Conservation (phyloP, 2,113 vertebrate species). For the Coracopsis vasa region DNA sequence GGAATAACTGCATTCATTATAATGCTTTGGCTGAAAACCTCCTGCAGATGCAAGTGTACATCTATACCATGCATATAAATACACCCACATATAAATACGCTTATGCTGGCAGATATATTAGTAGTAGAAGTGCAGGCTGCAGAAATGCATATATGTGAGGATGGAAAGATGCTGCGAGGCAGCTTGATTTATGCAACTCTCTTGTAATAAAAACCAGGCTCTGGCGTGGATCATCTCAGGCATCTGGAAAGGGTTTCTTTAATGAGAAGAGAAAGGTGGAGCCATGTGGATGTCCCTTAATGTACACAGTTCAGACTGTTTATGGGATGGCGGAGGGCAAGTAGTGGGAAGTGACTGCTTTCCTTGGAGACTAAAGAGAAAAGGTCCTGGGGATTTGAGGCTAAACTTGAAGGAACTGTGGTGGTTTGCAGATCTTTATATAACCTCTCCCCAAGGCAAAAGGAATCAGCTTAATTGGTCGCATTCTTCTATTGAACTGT, state of each 20-base stretch:
- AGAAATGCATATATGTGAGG: background rate
- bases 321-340: background rate
- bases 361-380: background rate
- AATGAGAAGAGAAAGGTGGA: background rate
- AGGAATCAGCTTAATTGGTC: constrained; percentile 10
- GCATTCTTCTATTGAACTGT: background rate
- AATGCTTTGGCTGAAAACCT: background rate
- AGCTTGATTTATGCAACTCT: background rate
- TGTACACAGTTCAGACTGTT: background rate
- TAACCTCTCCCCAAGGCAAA: constrained; percentile 21
- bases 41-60: background rate
- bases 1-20: background rate
- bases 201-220: background rate
- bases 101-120: background rate
- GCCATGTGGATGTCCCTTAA: background rate
- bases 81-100: background rate
- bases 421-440: constrained; percentile 45
- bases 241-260: constrained; percentile 39
- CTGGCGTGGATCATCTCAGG: background rate
- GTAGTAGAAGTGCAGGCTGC: background rate
- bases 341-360: background rate
- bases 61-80: background rate
- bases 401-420: constrained; percentile 18
- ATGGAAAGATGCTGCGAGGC: background rate
- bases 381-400: background rate